These are phyloP conservation scores for Melanocharis versteri DNA, from an alignment of 2,113 vertebrate species.

Conservation along the genomic window DNA sequence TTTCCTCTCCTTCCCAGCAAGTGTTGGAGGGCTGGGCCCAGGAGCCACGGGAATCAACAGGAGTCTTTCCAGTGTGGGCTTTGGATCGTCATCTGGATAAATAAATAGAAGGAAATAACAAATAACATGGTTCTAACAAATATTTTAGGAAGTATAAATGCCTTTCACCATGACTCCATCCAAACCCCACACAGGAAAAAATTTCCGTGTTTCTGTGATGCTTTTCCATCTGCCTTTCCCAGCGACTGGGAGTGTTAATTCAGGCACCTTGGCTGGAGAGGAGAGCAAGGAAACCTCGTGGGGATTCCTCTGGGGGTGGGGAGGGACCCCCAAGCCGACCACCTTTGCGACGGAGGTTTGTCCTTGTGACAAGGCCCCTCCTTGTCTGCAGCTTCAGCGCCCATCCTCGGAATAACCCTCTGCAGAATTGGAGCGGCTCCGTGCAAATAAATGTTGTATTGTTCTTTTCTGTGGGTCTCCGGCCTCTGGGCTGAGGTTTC, in stretches of 20 bases:
- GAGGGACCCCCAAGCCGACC: neutral
- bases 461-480: neutral
- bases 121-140: neutral
- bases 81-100: neutral
- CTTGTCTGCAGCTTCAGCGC: neutral
- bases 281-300: neutral
- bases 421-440: neutral
- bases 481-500: neutral
- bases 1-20: neutral
- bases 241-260: neutral
- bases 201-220: neutral
- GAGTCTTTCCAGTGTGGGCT: conserved; percentile 46
- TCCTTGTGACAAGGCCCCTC: neutral
- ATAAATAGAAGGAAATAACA: conserved; percentile 46
- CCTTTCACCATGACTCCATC: neutral
- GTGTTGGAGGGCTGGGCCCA: neutral
- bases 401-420: neutral
- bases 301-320: neutral
- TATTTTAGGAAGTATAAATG: neutral
- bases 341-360: accelerated
- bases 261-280: neutral
- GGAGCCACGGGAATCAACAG: neutral
- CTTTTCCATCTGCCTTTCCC: conserved; percentile 37
- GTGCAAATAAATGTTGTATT: accelerated
- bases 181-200: conserved; percentile 35